A percentile compares a stretch with the other conserved stretches of the same genome.
Evolutionary conservation across 2,797 vertebrate genomes (phyloP).

Genomic region (Nannoperca australis): DNA sequence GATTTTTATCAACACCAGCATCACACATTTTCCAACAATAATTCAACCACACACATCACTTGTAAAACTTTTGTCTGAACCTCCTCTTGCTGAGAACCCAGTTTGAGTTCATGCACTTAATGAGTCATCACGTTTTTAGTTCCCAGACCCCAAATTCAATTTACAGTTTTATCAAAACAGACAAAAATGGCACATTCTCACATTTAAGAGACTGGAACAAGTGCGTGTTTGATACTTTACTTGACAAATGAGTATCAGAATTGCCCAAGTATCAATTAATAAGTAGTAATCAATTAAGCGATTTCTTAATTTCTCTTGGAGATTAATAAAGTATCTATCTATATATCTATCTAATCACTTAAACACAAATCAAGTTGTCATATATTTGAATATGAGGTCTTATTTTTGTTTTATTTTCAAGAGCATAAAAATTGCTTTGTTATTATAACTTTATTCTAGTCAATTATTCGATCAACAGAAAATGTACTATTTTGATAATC

Average conservation of each 20-base stretch:
- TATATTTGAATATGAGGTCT: background rate
- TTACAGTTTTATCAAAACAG: background rate
- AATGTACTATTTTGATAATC: background rate
- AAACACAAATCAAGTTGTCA: background rate
- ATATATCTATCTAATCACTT: background rate
- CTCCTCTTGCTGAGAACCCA: background rate
- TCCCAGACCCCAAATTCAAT: background rate
- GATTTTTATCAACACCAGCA: background rate
- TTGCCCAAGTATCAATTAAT: background rate
- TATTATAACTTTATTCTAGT: background rate
- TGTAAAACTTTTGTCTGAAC: background rate
- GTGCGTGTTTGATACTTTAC: background rate
- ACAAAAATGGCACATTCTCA: background rate
- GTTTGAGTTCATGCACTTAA: background rate
- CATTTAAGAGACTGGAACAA: background rate
- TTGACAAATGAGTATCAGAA: background rate
- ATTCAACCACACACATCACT: too few species aligned
- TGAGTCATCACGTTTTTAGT: background rate
- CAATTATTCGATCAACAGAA: background rate
- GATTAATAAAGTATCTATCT: too few species aligned
- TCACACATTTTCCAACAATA: background rate
- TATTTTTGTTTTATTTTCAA: background rate
- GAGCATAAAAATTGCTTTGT: background rate
- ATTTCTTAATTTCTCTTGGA: too few species aligned
- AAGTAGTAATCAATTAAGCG: too few species aligned